phyloP scores from a whole-genome alignment of 2,888 invertebrate genomes.

The Drosophila aldrichi region DNA sequence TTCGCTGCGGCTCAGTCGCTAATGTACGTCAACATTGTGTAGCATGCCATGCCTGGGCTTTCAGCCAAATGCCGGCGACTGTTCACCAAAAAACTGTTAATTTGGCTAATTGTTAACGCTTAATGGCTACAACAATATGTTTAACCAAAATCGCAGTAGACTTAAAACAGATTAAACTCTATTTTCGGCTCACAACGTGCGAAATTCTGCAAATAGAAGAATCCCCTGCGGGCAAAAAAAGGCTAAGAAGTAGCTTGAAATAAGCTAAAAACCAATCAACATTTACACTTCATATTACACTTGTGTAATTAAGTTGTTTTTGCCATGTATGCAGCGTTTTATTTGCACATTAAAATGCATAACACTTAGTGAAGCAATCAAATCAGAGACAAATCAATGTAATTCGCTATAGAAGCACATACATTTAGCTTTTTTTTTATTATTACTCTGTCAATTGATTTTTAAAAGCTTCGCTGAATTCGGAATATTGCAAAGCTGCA shows the following conservation, averaged over 20 bases:
- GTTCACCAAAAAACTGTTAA: constrained; percentile 40
- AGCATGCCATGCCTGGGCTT: constrained; percentile 32
- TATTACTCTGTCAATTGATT: constrained; percentile 17
- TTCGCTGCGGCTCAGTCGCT: constrained; percentile 39
- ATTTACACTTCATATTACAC: too few relatives aligned
- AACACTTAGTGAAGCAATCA: constrained; percentile 8
- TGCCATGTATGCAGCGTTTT: not conserved
- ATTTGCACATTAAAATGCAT: constrained; percentile 25
- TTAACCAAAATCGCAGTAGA: constrained; percentile 28
- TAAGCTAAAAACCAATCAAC: too few relatives aligned
- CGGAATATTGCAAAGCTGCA: constrained; percentile 25
- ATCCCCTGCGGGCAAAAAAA: too few relatives aligned
- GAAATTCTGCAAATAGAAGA: not conserved
- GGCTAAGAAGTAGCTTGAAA: too few relatives aligned
- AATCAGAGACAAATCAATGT: constrained; percentile 9
- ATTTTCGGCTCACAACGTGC: constrained; percentile 19
- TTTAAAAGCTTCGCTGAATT: constrained; percentile 32
- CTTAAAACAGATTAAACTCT: constrained; percentile 23
- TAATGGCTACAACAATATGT: constrained; percentile 30
- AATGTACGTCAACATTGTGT: constrained; percentile 50
- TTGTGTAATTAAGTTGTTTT: not conserved
- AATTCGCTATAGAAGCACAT: not conserved
- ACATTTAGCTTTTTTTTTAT: not conserved
- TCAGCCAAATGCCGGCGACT: constrained; percentile 17
- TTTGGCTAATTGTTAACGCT: constrained; percentile 27